These are phyloP conservation scores for Hemibagrus wyckioides DNA, from an alignment of 2,113 vertebrate genomes.

Conservation along the genomic window DNA sequence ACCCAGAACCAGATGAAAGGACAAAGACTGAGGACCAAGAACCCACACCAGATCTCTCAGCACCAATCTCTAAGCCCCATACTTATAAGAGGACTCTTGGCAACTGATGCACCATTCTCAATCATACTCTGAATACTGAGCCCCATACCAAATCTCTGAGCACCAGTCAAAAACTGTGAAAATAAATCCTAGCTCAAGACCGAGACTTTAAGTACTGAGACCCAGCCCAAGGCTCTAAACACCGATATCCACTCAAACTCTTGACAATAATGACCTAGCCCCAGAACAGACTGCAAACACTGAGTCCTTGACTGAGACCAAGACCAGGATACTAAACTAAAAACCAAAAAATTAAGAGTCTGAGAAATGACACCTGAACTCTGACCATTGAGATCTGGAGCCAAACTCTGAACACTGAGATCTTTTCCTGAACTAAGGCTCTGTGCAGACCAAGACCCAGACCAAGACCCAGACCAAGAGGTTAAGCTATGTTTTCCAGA, in stretches of 20 bases:
- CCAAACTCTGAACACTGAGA: background rate
- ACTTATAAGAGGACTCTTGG: background rate
- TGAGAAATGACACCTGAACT: background rate
- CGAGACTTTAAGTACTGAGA: background rate
- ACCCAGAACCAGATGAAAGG: background rate
- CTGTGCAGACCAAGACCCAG: background rate
- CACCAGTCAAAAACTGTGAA: background rate
- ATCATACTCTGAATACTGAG: background rate
- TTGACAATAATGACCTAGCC: background rate
- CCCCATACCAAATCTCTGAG: background rate
- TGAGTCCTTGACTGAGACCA: background rate
- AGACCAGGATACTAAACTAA: background rate
- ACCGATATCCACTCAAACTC: background rate
- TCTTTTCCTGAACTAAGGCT: background rate
- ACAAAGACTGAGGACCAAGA: background rate
- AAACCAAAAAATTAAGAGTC: background rate
- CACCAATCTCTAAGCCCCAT: background rate
- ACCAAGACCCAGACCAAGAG: background rate
- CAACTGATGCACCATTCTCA: background rate
- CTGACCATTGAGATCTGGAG: background rate
- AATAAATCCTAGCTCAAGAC: background rate
- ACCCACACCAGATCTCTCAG: background rate
- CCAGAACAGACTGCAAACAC: background rate
- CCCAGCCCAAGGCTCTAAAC: background rate
- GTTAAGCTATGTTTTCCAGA: no score